A percentile compares a stretch with the other conserved stretches of the same genome.
phyloP scores from a whole-genome alignment of 1,140 invertebrate species.

The Pogonus chalceus region DNA sequence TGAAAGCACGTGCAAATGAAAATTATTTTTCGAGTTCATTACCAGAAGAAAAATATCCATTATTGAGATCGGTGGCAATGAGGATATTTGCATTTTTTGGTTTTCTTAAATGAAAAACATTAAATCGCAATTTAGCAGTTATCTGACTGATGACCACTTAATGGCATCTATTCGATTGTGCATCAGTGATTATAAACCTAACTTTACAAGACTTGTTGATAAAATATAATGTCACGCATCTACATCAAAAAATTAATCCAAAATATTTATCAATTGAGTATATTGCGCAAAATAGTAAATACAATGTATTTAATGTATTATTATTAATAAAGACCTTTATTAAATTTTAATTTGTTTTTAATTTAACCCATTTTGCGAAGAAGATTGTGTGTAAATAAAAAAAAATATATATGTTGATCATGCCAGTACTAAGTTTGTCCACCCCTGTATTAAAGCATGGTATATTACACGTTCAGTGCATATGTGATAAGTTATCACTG shows the following conservation, averaged over 20 bases:
- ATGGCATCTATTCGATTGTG: constrained; percentile 1
- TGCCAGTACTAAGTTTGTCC: constrained; percentile 9
- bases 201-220: constrained; percentile 11
- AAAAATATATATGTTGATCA: constrained; percentile 10
- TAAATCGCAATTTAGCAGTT: constrained; percentile 10
- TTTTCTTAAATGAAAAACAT: constrained; percentile 12
- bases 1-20: constrained; percentile 8
- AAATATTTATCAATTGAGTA: constrained; percentile 8
- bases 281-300: constrained; percentile 9
- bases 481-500: too few species aligned
- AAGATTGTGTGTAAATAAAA: constrained; percentile 10
- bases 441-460: constrained; percentile 8
- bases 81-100: constrained; percentile 11
- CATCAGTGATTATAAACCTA: constrained; percentile 10
- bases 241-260: constrained; percentile 11
- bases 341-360: constrained; percentile 15
- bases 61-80: constrained; percentile 11
- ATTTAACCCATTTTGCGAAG: constrained; percentile 9
- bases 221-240: constrained; percentile 12
- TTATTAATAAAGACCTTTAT: constrained; percentile 11
- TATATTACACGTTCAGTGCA: too few species aligned
- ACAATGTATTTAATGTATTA: constrained; percentile 8
- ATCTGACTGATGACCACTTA: too few species aligned
- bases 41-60: constrained; percentile 4
- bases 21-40: constrained; percentile 10